Evolutionary conservation across 1,140 invertebrate genomes (phyloP), one percentile per base, ranked within the genome.

Genomic region (Piezodorus guildinii): DNA sequence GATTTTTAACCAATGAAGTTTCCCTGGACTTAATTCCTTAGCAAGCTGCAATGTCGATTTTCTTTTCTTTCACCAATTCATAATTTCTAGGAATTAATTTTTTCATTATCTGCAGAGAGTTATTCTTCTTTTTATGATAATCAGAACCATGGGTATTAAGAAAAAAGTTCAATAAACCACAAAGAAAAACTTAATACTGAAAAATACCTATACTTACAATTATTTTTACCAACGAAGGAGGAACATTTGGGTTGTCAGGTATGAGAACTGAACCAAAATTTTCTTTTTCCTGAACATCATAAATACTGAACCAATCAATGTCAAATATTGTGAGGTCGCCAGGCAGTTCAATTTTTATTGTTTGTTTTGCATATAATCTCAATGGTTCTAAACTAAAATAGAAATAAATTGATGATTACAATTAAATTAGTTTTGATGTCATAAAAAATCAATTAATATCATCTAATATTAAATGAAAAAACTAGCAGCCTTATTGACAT

Each of bases 301-400:
- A 94, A 44, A 93, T 75, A 68, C 86, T 86, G 9, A 92, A 78
- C 91, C 91, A 95, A 72, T 91, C 84, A 30, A 94, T 85, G 65
- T 86, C 84, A 72, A 88, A 90, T 45, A 94, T 83, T 0, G 89
- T 90, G 67, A 85, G 78, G 43, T 90, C 88, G 19, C 91, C 90
- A 9, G 91, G 90, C 65, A 96, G 72, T 70, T 85, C 79, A 60
- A 96, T 74, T 0, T 77, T 81, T 54, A 96, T 83, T 49, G 88
- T 85, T 72, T 90, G 84, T 62, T 81, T 82, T 23, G 80, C 77
- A 72, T 94, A 94, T 5, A 73, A 72, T 15, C 84, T 75, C 27
- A 92, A 73, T 15, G 85, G 80, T 72, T 88, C 83, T 62, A 91
- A 73, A 72, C 88, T 91, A 68, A 27, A 74, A 72, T 51, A 34